Evolutionary conservation across 2,113 vertebrate genomes (phyloP), one percentile per base, ranked within the genome.

Genomic region (Marmota monax): DNA sequence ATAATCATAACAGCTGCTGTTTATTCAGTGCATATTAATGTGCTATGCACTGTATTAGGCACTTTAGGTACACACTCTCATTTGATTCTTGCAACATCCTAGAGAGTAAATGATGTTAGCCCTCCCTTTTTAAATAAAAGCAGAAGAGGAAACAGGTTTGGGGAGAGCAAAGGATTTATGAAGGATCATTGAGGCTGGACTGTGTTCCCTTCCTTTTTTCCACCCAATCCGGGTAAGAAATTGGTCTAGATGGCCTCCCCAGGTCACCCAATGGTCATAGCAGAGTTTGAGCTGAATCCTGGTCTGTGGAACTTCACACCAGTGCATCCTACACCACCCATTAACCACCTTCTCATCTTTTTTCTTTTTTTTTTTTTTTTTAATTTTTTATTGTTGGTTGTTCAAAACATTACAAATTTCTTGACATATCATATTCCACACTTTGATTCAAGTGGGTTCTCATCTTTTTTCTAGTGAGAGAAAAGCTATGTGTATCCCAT

Each of bases 1-100:
- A 9, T 53, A 34, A 20, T 14, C 8, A 61, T 14, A 42, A 77
- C 83, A 93, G 83, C 89, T 58, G 82, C 86, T 70, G 1, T 80
- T 80, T 42, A 25, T 17, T 84, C 80, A 72, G 80, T 61, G 65
- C 23, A 2, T 65, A 27, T 25, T 79, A 58, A 51, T 32, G 42
- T 76, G 56, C 34, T 12, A 76, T 65, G n/a, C 9, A 32, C 48
- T 85, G 82, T 94, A 7, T 58, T 61, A 83, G 88, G 53, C 63
- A 45, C 42, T 56, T 48, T n/a, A 72, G 37, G 53, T 72, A 39
- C 6, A 6, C 45, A 27, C 25, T 86, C 11, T 86, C 29, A 0
- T 85, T 92, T 92, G 73, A 65, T 88, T 61, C n/a, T 73, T 78
- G 85, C 16, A 74, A 13, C 70, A 23, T 86, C 56, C 48, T 86